These are phyloP conservation scores for Hedychridium roseum DNA, from an alignment of 2,888 invertebrate genomes.

Conservation along the genomic window DNA sequence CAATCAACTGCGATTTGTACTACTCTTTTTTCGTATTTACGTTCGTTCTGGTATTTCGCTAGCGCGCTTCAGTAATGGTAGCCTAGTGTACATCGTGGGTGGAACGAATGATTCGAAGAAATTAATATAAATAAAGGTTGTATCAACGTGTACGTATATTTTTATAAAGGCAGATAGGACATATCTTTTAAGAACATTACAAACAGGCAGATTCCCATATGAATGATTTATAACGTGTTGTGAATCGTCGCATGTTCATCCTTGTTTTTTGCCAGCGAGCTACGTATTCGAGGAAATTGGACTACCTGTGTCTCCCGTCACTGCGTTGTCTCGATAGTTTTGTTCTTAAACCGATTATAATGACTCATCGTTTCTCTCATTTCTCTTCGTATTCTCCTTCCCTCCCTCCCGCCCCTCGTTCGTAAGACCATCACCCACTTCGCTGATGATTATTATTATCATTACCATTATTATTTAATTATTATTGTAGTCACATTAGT, in stretches of 20 bases:
- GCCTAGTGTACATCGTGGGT: slow-evolving; percentile 26
- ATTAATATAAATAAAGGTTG: slow-evolving; percentile 47
- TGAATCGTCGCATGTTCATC: slow-evolving; percentile 1
- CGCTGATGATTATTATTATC: slow-evolving; percentile 43
- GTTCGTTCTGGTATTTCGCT: slow-evolving; percentile 13
- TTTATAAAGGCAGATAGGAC: slow-evolving; percentile 48
- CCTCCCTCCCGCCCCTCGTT: slow-evolving; percentile 22
- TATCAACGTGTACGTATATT: slow-evolving; percentile 52
- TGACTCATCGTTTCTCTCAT: slow-evolving; percentile 32
- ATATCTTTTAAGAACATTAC: slow-evolving; percentile 43
- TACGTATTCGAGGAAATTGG: slow-evolving; percentile 17
- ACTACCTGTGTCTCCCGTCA: slow-evolving; percentile 26
- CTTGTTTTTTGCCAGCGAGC: background rate
- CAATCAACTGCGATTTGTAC: slow-evolving; percentile 18
- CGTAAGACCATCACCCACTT: slow-evolving; percentile 39
- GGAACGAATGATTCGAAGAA: slow-evolving; percentile 38
- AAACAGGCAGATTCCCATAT: slow-evolving; percentile 42
- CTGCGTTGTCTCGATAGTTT: slow-evolving; percentile 20
- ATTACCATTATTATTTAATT: slow-evolving; percentile 34
- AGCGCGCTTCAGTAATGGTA: no score
- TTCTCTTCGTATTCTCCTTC: slow-evolving; percentile 20
- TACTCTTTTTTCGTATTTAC: slow-evolving; percentile 8
- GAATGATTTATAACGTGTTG: no score
- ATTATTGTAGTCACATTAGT: slow-evolving; percentile 44
- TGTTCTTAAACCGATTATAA: slow-evolving; percentile 33